phyloP scores from a whole-genome alignment of 2,797 vertebrate species.

The Amblyraja radiata region DNA sequence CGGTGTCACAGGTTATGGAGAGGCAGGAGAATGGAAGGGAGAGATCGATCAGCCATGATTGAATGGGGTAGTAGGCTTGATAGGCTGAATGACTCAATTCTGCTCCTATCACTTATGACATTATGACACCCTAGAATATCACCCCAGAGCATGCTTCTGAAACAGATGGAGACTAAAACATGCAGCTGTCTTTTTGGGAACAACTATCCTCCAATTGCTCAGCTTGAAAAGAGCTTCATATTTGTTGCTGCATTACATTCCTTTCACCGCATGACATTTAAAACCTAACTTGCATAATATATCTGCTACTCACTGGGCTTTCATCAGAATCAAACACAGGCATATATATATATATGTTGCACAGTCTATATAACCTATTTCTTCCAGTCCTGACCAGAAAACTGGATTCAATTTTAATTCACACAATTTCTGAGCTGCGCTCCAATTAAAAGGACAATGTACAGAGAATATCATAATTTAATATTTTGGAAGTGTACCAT shows the following conservation, averaged over 20 bases:
- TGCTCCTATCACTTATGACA: too few relatives aligned
- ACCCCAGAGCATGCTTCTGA: background rate
- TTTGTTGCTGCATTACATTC: background rate
- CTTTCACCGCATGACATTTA: background rate
- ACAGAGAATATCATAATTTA: background rate
- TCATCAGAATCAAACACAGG: background rate
- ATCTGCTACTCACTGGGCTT: background rate
- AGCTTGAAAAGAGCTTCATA: background rate
- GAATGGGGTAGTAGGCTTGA: too few relatives aligned
- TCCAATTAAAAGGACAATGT: background rate
- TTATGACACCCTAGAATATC: background rate
- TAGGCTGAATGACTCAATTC: too few relatives aligned
- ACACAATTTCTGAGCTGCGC: background rate
- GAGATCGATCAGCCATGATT: too few relatives aligned
- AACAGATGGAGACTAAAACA: background rate
- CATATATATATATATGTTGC: background rate
- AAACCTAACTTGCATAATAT: too few relatives aligned
- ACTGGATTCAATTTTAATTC: background rate
- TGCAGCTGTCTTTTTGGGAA: background rate
- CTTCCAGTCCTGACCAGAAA: background rate
- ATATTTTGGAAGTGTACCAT: background rate
- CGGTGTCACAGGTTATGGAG: too few relatives aligned
- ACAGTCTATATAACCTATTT: background rate
- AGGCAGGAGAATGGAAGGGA: too few relatives aligned
- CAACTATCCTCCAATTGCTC: background rate